These are phyloP conservation scores for Saxidomus purpurata DNA, from an alignment of 1,140 invertebrate species.

Conservation along the genomic window DNA sequence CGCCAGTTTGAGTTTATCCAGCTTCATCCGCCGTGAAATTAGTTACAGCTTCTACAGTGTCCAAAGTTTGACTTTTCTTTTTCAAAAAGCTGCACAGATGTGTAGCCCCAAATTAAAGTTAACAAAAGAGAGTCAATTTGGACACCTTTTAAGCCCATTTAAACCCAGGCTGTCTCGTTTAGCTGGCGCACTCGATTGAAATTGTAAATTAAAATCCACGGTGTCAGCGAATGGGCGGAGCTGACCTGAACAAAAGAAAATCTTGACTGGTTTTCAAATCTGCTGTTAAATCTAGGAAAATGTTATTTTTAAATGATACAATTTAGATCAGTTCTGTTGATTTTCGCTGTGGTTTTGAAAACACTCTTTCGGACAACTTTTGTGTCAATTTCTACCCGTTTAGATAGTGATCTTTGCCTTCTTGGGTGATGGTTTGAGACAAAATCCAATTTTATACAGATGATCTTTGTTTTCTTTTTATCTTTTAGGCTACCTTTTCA, in stretches of 20 bases:
- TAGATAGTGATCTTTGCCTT: neutral
- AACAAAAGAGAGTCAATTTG: constrained; percentile 38
- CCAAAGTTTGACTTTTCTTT: constrained; percentile 16
- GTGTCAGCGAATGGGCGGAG: constrained; percentile 41
- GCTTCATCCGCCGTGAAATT: neutral
- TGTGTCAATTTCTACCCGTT: constrained; percentile 10
- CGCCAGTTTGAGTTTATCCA: no score
- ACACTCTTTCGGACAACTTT: neutral
- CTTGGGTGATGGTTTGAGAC: constrained; percentile 11
- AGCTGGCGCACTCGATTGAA: constrained; percentile 26
- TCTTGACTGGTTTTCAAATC: constrained; percentile 20
- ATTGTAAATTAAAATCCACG: constrained; percentile 41
- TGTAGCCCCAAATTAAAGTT: constrained; percentile 8
- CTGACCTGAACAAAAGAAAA: neutral
- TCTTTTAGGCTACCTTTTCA: neutral
- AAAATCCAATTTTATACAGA: neutral
- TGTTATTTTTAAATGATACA: constrained; percentile 48
- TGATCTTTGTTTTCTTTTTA: neutral
- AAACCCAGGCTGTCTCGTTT: neutral
- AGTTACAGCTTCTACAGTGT: neutral
- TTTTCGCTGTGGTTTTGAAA: constrained; percentile 6
- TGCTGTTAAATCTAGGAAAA: neutral
- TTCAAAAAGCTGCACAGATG: neutral
- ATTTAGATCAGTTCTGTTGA: constrained; percentile 35
- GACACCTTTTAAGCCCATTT: constrained; percentile 54